Base-by-base conservation (phyloP, 2,113 vertebrate genomes). In the Urocynchramus pylzowi region DNA sequence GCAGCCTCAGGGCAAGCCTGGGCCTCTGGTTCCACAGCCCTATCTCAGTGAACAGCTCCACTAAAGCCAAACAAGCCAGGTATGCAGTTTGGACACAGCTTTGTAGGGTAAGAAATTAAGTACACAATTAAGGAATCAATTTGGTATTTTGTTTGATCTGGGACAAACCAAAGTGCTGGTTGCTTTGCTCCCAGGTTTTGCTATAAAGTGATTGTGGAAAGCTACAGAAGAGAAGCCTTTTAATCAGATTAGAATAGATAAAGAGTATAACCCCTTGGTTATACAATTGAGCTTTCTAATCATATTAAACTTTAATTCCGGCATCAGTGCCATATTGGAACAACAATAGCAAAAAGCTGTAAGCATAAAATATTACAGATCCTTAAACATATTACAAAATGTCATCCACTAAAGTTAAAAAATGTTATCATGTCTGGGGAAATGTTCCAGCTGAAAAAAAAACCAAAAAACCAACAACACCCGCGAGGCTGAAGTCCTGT, bases 211-310 rank as follows among this genome's bases (percentile, higher is more conserved):
- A 96, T 93, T 97, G 82, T 7, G 2, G 85, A 94, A 95, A 94
- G 85, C 93, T 94, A 75, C 90, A 67, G 92, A 93, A 90, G 82
- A 90, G 94, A 93, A 94, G 78, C 94, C 85, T 93, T 96, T 96
- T 96, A 97, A 96, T 96, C 95, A 96, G 96, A 96, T 96, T 96
- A 95, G 90, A 83, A 86, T 56, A 96, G 94, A 97, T 95, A 94
- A 96, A 96, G 94, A 59, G 92, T 84, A 93, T 95, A 96, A 96
- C 93, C 95, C 91, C 39, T 31, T 86, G 60, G 95, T 96, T 96
- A 96, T 93, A 96, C 95, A 96, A 78, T 95, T 97, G 95, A 96
- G 95, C 90, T 95, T 96, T 96, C 90, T 95, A 96, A 96, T 97
- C 95, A 93, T 83, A 96, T 96, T 96, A 97, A 89, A 90, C 84